phyloP scores from a whole-genome alignment of 1,140 invertebrate genomes.

The Trypoxylus dichotomus region DNA sequence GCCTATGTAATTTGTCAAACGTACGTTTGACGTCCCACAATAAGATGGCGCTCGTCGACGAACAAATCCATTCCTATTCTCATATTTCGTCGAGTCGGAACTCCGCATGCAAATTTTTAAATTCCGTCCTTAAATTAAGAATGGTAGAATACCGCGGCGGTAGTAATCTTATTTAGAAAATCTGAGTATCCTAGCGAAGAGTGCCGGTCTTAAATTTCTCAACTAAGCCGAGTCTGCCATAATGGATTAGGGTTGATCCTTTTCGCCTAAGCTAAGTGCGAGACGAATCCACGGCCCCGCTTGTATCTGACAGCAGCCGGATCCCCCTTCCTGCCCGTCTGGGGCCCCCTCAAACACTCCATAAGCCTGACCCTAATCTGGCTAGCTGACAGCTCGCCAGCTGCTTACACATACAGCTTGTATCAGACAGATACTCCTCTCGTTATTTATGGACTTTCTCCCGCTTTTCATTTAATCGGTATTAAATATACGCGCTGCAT shows the following conservation, averaged over 20 bases:
- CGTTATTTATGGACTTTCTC: conserved; percentile 23
- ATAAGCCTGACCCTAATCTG: conserved; percentile 50
- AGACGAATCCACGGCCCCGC: conserved; percentile 44
- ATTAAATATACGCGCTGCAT: conserved; percentile 21
- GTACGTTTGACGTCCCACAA: neutral
- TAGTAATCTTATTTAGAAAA: conserved; percentile 29
- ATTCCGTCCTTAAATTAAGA: conserved; percentile 18
- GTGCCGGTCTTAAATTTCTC: conserved; percentile 40
- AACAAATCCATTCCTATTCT: neutral
- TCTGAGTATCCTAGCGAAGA: neutral
- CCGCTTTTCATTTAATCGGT: conserved; percentile 17
- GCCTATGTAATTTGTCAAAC: conserved; percentile 11
- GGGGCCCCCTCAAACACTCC: conserved; percentile 37
- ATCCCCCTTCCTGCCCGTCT: conserved; percentile 36
- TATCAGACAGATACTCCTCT: conserved; percentile 27
- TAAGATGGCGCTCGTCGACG: neutral
- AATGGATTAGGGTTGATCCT: conserved; percentile 51
- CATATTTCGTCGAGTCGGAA: neutral
- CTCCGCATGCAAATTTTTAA: conserved; percentile 8
- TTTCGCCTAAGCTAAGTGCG: conserved; percentile 44
- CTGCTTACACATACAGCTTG: conserved; percentile 44
- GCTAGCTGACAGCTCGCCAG: conserved; percentile 49
- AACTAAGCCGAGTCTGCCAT: conserved; percentile 48
- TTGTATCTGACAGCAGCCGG: conserved; percentile 44
- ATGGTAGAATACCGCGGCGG: neutral